These are phyloP conservation scores for Priocnemis perturbator DNA, from an alignment of 2,888 invertebrate genomes.

Conservation along the genomic window DNA sequence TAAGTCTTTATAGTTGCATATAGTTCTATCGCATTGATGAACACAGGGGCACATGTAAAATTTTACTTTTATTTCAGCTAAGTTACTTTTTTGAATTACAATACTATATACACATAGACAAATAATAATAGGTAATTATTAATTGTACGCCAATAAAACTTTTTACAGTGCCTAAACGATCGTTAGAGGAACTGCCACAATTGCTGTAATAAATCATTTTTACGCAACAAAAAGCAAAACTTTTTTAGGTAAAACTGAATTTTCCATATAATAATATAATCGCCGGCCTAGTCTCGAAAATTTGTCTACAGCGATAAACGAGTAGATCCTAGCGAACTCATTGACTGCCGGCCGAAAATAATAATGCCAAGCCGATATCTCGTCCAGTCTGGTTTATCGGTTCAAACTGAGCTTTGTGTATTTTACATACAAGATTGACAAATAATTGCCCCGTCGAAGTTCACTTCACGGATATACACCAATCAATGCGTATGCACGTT, in stretches of 20 bases:
- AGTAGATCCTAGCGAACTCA: background rate
- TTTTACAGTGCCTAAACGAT: constrained; percentile 43
- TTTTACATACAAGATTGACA: too few species aligned
- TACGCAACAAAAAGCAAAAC: constrained; percentile 24
- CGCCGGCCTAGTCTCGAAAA: constrained; percentile 7
- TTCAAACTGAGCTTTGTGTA: too few species aligned
- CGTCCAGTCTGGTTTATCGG: too few species aligned
- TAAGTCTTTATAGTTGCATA: too few species aligned
- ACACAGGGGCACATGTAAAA: background rate
- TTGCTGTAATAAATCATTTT: constrained; percentile 19
- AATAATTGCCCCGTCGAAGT: too few species aligned
- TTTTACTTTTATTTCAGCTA: constrained; percentile 41
- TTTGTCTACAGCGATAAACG: background rate
- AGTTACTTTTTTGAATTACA: constrained; percentile 52
- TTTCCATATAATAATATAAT: too few species aligned
- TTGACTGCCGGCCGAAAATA: background rate
- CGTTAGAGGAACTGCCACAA: constrained; percentile 48
- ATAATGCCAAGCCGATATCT: background rate
- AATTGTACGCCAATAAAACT: constrained; percentile 48
- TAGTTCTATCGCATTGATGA: background rate
- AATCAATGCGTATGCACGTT: too few species aligned
- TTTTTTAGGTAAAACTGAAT: too few species aligned
- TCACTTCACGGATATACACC: too few species aligned
- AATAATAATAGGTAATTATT: constrained; percentile 40
- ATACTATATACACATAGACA: constrained; percentile 56